These are phyloP conservation scores for Limosa lapponica DNA, from an alignment of 2,797 vertebrate species.

Conservation along the genomic window DNA sequence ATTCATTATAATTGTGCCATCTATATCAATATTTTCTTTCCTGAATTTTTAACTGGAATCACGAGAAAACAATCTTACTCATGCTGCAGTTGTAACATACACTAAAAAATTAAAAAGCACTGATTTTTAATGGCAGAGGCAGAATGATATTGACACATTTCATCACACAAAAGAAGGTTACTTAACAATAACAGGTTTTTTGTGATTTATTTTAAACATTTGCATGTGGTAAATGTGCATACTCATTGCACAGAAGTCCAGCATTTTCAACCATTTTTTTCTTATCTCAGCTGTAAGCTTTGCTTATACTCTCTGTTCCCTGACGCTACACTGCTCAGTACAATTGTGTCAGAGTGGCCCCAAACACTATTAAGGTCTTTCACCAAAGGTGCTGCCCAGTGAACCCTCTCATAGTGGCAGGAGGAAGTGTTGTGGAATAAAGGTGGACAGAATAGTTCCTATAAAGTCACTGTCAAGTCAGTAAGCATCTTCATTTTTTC, in stretches of 20 bases:
- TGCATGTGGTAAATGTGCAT: background rate
- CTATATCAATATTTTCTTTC: background rate
- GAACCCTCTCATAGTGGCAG: background rate
- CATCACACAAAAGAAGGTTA: background rate
- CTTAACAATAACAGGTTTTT: background rate
- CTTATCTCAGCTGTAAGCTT: background rate
- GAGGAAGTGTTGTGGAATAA: background rate
- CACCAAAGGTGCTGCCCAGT: background rate
- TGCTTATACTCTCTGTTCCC: background rate
- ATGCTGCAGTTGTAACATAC: background rate
- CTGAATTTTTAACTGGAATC: background rate
- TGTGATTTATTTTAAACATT: background rate
- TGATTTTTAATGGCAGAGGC: background rate
- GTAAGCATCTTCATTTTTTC: background rate
- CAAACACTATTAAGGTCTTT: background rate
- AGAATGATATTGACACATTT: background rate
- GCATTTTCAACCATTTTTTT: background rate
- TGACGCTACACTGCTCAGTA: accelerated
- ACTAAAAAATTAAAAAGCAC: background rate
- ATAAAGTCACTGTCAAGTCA: background rate
- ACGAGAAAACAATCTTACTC: background rate
- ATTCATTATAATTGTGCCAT: background rate
- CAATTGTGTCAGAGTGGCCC: background rate
- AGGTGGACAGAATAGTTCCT: background rate
- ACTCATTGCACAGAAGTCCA: background rate